Conservation (phyloP, 1,140 invertebrate species). For the Hyposmocoma kahamanoa region DNA sequence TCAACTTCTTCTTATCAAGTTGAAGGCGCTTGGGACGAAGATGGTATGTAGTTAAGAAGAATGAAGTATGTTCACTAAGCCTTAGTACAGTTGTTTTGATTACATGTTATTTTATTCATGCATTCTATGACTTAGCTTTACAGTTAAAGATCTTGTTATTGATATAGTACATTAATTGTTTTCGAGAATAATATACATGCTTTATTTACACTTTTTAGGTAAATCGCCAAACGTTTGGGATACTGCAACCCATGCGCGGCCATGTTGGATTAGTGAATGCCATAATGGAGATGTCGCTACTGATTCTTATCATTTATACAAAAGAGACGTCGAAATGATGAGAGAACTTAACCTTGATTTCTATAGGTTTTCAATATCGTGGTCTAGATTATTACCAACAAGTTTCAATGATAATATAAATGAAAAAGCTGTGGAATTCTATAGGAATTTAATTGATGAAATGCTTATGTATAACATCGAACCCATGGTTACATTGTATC, state of each 20-base stretch:
- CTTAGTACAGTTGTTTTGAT: too few relatives aligned
- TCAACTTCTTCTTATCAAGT: slow-evolving; percentile 74
- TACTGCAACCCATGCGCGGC: too few relatives aligned
- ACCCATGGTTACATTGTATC: slow-evolving; percentile 78
- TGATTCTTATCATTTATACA: slow-evolving; percentile 45
- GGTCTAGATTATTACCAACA: slow-evolving; percentile 42
- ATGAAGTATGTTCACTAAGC: too few relatives aligned
- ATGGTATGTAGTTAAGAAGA: slow-evolving; percentile 66
- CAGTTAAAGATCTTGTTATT: too few relatives aligned
- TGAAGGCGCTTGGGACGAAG: slow-evolving; percentile 74
- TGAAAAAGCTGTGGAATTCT: slow-evolving; percentile 75
- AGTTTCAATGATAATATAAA: too few relatives aligned
- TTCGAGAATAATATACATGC: too few relatives aligned
- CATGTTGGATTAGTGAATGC: too few relatives aligned
- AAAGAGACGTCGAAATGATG: slow-evolving; percentile 51
- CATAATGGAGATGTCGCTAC: slow-evolving; percentile 30
- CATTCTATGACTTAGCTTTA: too few relatives aligned
- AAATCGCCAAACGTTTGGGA: too few relatives aligned
- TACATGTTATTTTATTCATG: too few relatives aligned
- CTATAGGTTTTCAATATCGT: slow-evolving; percentile 51
- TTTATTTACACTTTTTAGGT: too few relatives aligned
- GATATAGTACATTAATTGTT: too few relatives aligned
- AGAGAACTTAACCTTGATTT: slow-evolving; percentile 40
- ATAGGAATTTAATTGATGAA: slow-evolving; percentile 77
- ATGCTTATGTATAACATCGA: slow-evolving; percentile 62